Conservation (phyloP, 2,797 vertebrate genomes). For the Sylvilagus floridanus region DNA sequence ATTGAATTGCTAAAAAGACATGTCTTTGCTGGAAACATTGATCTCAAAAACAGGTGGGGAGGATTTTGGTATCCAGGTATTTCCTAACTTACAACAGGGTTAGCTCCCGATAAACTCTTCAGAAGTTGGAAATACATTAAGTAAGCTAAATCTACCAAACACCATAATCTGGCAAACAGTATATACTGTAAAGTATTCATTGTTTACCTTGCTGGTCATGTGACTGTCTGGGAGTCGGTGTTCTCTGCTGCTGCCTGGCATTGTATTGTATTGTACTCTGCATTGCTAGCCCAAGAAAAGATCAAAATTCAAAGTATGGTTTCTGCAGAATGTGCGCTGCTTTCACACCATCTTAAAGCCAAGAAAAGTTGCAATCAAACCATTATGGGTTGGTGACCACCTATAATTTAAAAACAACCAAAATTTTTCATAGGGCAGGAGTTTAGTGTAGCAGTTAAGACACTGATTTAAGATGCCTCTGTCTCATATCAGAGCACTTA, state of each 20-base stretch:
- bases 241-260: no score
- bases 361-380: not conserved
- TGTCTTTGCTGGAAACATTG: conserved; percentile 68
- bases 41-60: conserved; percentile 69
- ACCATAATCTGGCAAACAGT: no score
- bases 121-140: not conserved
- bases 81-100: not conserved
- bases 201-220: not conserved
- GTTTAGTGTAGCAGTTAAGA: no score
- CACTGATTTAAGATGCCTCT: no score
- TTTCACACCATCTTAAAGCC: no score
- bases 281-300: not conserved
- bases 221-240: not conserved
- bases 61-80: conserved; percentile 75
- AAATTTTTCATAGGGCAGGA: conserved; percentile 69
- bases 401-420: conserved; percentile 70
- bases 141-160: no score
- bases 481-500: no score
- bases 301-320: no score
- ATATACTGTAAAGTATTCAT: not conserved
- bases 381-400: not conserved
- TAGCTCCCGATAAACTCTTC: not conserved
- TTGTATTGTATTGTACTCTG: not conserved
- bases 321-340: no score
- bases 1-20: conserved; percentile 55